Evolutionary conservation across 2,113 vertebrate species (phyloP), one percentile per base, ranked within the genome.

Genomic region (Microcebus ravelobensis): DNA sequence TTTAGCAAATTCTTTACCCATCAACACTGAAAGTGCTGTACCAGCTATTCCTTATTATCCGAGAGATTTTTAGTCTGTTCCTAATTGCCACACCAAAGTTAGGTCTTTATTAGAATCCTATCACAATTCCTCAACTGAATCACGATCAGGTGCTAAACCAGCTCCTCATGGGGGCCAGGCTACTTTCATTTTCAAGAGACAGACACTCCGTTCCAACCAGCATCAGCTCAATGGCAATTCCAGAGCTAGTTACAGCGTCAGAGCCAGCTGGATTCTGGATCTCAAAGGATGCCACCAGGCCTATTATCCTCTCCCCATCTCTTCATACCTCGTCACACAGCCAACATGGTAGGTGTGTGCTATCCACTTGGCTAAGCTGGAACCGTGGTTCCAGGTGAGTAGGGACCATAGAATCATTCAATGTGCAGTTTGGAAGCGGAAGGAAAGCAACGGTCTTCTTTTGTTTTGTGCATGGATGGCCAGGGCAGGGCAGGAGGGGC

Each of bases 401-500:
- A 11, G 23, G 74, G 45, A 31, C 31, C 61, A 61, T 29, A 31
- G 12, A 73, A 12, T 55, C 13, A 14, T 48, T 67, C 6, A 55
- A 20, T 31, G 17, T 74, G 27, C 55, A 27, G 17, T 36, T 68
- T 55, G 25, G 57, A 57, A 70, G 48, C 36, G 20, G 63, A 61
- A 52, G 21, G 13, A 10, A 63, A 52, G 23, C 29, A 29, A 21
- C 21, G 27, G 3, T 45, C 27, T 0, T 50, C 9, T n/a, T 61
- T 42, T 34, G 5, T 81, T 31, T 42, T 23, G 39, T 71, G 9
- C 17, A 27, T 20, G 36, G 42, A 25, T 50, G 36, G 5, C 20
- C 48, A 29, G n/a, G 1, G 6, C 10, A 13, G 27, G 59, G 27
- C 25, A 1, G 0, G 36, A 67, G n/a, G 20, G 0, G 21, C 34